phyloP scores from a whole-genome alignment of 2,888 invertebrate genomes.

The Chloroclysta siterata region DNA sequence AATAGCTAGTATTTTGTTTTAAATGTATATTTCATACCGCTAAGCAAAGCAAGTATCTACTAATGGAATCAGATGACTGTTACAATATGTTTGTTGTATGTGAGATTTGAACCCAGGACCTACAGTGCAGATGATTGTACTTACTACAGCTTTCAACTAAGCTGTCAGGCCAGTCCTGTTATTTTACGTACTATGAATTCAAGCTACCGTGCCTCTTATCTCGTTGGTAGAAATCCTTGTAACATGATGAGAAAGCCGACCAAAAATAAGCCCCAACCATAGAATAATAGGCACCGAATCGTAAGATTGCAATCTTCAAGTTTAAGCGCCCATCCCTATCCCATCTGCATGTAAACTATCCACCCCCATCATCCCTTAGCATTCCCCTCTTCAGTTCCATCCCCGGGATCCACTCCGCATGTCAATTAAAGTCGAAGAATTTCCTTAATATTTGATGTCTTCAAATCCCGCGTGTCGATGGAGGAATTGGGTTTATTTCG shows the following conservation, averaged over 20 bases:
- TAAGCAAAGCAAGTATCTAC: no score
- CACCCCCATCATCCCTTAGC: constrained; percentile 35
- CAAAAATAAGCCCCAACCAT: background rate
- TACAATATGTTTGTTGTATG: no score
- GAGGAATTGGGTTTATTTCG: constrained; percentile 34
- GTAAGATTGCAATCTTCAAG: constrained; percentile 10
- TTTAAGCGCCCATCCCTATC: constrained; percentile 12
- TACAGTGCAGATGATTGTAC: no score
- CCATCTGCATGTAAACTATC: constrained; percentile 32
- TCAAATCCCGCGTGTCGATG: constrained; percentile 28
- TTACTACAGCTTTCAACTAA: no score
- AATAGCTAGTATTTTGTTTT: no score
- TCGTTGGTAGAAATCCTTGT: background rate
- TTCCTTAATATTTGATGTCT: constrained; percentile 44
- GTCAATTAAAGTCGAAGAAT: constrained; percentile 51
- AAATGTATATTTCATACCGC: no score
- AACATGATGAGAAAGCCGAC: background rate
- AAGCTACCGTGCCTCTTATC: background rate
- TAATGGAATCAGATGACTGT: no score
- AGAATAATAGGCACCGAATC: background rate
- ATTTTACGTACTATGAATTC: background rate
- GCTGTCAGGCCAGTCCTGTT: no score
- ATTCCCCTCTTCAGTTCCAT: background rate
- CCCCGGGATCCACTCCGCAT: constrained; percentile 45
- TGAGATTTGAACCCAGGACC: no score